These are phyloP conservation scores for Lysiphlebus fabarum DNA, from an alignment of 1,140 invertebrate genomes.

Conservation along the genomic window DNA sequence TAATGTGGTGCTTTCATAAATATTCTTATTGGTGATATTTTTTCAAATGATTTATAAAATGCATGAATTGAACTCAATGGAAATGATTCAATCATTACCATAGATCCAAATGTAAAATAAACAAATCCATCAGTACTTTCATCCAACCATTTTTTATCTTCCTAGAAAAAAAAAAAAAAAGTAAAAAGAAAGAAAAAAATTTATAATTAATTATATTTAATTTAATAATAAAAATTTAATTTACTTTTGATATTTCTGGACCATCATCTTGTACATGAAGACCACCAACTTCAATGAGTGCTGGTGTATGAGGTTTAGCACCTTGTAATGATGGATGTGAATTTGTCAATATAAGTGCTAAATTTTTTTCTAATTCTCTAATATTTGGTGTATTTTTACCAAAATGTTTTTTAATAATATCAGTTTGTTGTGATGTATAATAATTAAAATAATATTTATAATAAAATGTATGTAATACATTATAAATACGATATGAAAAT, in stretches of 20 bases:
- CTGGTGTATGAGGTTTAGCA: conserved; percentile 50
- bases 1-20: conserved; percentile 34
- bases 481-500: conserved; percentile 60
- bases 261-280: conserved; percentile 51
- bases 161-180: neutral
- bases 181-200: too few species aligned
- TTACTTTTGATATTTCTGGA: conserved; percentile 30
- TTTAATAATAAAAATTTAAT: conserved; percentile 1
- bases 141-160: conserved; percentile 57
- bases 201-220: too few species aligned
- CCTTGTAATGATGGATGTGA: conserved; percentile 56
- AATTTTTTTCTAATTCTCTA: conserved; percentile 48
- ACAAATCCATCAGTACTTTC: conserved; percentile 65
- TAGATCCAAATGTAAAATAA: conserved; percentile 68
- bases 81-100: conserved; percentile 60
- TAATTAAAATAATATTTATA: conserved; percentile 30
- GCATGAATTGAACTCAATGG: conserved; percentile 24
- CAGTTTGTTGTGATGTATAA: conserved; percentile 31
- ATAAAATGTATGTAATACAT: conserved; percentile 36
- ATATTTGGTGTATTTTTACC: conserved; percentile 43
- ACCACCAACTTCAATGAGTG: conserved; percentile 60
- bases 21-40: conserved; percentile 35
- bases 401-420: conserved; percentile 45
- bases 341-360: conserved; percentile 59
- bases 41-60: conserved; percentile 36